Evolutionary conservation across 2,113 vertebrate species (phyloP).

Genomic region (Sturnira hondurensis): DNA sequence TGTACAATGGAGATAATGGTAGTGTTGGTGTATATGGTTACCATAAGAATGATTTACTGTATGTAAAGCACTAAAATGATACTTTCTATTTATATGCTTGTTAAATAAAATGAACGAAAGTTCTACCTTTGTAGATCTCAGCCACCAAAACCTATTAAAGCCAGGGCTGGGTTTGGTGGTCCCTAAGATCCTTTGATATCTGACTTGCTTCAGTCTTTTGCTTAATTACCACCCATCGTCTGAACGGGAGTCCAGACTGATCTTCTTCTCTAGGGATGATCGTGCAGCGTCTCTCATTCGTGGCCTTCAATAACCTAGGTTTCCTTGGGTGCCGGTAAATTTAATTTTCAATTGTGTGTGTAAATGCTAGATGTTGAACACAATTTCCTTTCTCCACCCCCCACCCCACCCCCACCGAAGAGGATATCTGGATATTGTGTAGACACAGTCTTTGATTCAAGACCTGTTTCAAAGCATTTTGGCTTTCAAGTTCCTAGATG

Average conservation of each 20-base stretch:
- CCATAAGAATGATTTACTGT: neutral
- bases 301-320: neutral
- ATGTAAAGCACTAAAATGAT: neutral
- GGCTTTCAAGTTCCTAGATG: neutral
- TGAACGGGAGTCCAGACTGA: neutral
- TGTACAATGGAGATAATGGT: neutral
- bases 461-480: neutral
- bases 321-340: neutral
- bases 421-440: neutral
- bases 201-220: neutral
- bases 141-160: neutral
- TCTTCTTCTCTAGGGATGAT: neutral
- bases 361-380: neutral
- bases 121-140: neutral
- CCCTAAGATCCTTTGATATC: neutral
- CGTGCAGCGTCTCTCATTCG: neutral
- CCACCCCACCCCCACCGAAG: neutral
- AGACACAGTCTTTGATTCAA: neutral
- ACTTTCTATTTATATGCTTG: neutral
- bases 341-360: neutral
- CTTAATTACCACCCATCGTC: neutral
- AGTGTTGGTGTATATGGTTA: neutral
- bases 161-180: neutral
- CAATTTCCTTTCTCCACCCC: neutral
- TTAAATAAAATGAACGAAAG: neutral